Evolutionary conservation across 2,113 vertebrate genomes (phyloP).

Genomic region (Aptenodytes forsteri): DNA sequence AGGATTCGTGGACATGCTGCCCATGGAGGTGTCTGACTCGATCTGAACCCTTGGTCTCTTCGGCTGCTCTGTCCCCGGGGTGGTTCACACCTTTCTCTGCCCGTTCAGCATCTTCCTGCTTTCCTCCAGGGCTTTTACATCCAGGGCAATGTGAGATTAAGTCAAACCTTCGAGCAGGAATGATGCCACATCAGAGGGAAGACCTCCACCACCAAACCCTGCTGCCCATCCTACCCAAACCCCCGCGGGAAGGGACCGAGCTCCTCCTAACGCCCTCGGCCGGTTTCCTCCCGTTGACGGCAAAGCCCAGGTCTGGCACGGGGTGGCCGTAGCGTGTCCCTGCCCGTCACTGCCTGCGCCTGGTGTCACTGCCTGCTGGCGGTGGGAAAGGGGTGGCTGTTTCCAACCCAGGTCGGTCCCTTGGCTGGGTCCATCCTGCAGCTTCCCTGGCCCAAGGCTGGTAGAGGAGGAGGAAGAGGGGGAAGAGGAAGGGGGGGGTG

Average conservation of each 20-base stretch:
- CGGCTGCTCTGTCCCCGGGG: neutral
- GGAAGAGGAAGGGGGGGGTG: neutral
- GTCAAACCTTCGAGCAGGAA: neutral
- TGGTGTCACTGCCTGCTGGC: neutral
- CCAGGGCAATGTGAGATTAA: neutral
- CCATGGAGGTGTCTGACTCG: neutral
- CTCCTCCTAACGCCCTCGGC: neutral
- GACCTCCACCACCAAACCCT: neutral
- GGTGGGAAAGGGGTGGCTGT: too few species aligned
- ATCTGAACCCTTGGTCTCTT: neutral
- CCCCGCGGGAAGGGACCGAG: fast-evolving
- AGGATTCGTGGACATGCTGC: neutral
- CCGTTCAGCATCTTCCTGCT: neutral
- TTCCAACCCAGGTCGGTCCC: neutral
- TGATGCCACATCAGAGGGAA: fast-evolving
- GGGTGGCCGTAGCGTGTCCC: neutral
- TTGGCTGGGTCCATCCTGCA: neutral
- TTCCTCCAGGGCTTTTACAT: neutral
- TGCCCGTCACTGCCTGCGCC: neutral
- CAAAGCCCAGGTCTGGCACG: neutral
- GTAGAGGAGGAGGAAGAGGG: neutral
- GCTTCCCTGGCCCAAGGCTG: neutral
- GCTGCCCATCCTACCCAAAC: neutral
- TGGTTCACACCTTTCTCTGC: neutral
- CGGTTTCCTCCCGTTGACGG: neutral